phyloP scores from a whole-genome alignment of 37 sponge, comb jelly and placozoan species.

The Mnemiopsis leidyi region DNA sequence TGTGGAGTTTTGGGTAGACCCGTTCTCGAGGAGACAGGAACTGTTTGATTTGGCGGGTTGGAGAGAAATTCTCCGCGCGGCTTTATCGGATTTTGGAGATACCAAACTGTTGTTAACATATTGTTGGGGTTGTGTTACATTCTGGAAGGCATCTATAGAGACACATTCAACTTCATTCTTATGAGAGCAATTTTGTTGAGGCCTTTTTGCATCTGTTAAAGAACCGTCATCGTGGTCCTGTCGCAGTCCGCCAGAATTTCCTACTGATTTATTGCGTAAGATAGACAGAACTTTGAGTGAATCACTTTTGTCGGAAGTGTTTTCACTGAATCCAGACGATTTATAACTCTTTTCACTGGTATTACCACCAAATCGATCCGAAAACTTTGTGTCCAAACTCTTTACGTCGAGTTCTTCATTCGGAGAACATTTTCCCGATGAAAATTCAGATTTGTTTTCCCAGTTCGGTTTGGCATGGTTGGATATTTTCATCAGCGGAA shows the following conservation, averaged over 20 bases:
- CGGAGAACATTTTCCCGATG: not conserved
- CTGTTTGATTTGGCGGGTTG: not conserved
- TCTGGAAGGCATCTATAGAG: no score
- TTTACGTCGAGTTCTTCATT: not conserved
- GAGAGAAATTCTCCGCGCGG: not conserved
- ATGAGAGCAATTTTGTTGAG: not conserved
- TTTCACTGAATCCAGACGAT: not conserved
- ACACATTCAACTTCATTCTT: not conserved
- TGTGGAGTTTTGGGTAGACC: not conserved
- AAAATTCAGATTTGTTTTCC: not conserved
- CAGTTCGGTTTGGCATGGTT: conserved; percentile 38
- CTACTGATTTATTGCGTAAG: not conserved
- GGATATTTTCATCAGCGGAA: conserved; percentile 59
- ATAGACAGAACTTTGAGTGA: not conserved
- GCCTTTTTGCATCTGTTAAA: not conserved
- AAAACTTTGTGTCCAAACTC: not conserved
- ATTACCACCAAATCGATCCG: not conserved
- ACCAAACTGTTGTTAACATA: not conserved
- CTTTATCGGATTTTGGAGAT: not conserved
- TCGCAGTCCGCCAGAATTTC: not conserved
- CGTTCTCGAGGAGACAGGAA: not conserved
- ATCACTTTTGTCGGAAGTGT: not conserved
- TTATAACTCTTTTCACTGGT: not conserved
- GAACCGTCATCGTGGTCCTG: not conserved
- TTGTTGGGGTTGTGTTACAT: not conserved